A percentile compares a stretch with the other conserved stretches of the same genome.
Conservation (phyloP, 2,113 vertebrate genomes). For the Entomyzon cyanotis region DNA sequence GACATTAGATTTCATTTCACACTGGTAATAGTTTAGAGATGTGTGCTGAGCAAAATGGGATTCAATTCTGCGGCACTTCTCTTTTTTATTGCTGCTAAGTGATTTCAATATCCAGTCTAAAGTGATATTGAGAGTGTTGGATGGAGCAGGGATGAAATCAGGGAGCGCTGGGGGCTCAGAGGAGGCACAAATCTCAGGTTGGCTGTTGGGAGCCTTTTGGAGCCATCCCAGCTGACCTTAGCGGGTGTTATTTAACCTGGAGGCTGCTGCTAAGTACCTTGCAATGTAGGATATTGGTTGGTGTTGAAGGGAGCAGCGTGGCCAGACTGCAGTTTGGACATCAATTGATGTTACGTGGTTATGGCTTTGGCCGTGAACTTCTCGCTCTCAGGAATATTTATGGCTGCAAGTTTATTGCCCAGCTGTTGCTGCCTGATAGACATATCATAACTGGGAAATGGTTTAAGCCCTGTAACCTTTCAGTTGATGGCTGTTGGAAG, state of each 20-base stretch:
- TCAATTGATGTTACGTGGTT: background rate
- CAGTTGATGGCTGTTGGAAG: background rate
- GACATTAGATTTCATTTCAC: conserved; percentile 62
- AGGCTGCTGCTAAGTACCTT: conserved; percentile 17
- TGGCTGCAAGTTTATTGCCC: conserved; percentile 24
- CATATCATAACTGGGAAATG: conserved; percentile 2
- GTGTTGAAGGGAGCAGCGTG: background rate
- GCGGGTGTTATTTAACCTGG: conserved; percentile 23
- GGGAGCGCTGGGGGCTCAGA: background rate
- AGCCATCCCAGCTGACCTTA: conserved; percentile 19
- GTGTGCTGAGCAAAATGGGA: conserved; percentile 38
- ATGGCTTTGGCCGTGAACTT: conserved; percentile 46
- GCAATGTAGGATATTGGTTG: background rate
- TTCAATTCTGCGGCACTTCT: conserved; percentile 39
- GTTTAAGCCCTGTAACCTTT: conserved; percentile 19
- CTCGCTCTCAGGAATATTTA: background rate
- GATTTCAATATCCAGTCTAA: conserved; percentile 55
- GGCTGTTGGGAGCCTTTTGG: background rate
- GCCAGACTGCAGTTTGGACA: conserved; percentile 34
- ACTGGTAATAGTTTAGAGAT: conserved; percentile 48
- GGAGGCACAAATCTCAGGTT: background rate
- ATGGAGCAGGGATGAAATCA: conserved; percentile 13
- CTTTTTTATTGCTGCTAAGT: conserved; percentile 57
- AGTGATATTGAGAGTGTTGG: conserved; percentile 21
- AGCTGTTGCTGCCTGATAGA: conserved; percentile 49